phyloP scores from a whole-genome alignment of 2,113 vertebrate species.

The Motacilla tschutschensis region DNA sequence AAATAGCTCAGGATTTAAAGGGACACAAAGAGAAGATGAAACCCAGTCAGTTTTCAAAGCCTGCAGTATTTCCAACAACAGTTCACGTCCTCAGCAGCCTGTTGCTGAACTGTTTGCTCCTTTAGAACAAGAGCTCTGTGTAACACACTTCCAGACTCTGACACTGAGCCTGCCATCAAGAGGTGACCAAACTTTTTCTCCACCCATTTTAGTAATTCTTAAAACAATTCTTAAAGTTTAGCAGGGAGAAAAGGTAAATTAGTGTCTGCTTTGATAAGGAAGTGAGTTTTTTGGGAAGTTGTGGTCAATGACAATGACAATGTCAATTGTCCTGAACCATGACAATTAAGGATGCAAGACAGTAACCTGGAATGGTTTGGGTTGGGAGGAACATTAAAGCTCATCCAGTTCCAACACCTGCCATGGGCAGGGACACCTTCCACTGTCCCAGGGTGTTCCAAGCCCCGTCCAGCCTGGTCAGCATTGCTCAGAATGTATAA shows the following conservation, averaged over 20 bases:
- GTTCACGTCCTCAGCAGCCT: rapidly evolving
- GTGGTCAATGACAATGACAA: no score
- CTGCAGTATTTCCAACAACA: background rate
- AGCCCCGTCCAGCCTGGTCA: background rate
- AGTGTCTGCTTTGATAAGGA: no score
- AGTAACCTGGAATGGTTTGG: background rate
- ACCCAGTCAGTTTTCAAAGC: background rate
- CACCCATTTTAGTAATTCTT: background rate
- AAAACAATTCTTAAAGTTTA: background rate
- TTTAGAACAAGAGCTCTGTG: background rate
- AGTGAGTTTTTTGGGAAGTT: no score
- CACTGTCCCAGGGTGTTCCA: background rate
- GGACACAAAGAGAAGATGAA: background rate
- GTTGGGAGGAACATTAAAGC: background rate
- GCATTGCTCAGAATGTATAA: background rate
- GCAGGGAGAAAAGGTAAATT: background rate
- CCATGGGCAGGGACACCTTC: background rate
- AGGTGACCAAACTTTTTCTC: background rate
- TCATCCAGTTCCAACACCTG: background rate
- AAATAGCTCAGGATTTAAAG: background rate
- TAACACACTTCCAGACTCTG: background rate
- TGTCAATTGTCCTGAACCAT: no score
- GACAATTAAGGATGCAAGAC: background rate
- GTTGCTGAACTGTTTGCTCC: background rate
- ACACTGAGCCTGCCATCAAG: background rate